A percentile compares a stretch with the other conserved stretches of the same genome.
Evolutionary conservation across 2,888 invertebrate genomes (phyloP).

Genomic region (Hirtodrosophila duncani): DNA sequence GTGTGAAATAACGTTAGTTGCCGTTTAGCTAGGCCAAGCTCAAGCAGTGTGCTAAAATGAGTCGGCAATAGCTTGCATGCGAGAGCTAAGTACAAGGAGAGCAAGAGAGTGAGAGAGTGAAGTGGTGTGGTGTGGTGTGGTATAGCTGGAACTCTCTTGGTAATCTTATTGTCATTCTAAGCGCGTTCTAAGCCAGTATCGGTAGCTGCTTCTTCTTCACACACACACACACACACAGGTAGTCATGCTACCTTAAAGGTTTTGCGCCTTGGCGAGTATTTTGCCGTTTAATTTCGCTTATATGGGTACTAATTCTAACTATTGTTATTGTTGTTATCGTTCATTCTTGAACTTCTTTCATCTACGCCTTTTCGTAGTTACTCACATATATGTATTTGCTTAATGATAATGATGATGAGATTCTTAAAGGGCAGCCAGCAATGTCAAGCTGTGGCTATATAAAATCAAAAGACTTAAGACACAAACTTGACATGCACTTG

Average conservation of each 20-base stretch:
- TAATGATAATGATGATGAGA: slow-evolving; percentile 52
- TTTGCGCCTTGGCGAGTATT: slow-evolving; percentile 63
- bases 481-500: slow-evolving; percentile 23
- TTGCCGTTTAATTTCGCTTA: slow-evolving; percentile 71
- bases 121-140: not conserved
- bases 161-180: slow-evolving; percentile 72
- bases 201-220: slow-evolving; percentile 39
- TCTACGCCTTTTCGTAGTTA: slow-evolving; percentile 39
- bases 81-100: not conserved
- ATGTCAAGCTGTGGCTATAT: slow-evolving; percentile 34
- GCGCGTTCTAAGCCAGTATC: slow-evolving; percentile 63
- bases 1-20: slow-evolving; percentile 72
- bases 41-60: slow-evolving; percentile 35
- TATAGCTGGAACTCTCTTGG: slow-evolving; percentile 2
- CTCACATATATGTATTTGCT: slow-evolving; percentile 11
- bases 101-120: not conserved
- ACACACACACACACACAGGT: slow-evolving; percentile 17
- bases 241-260: slow-evolving; percentile 13
- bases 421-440: slow-evolving; percentile 43
- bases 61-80: slow-evolving; percentile 10
- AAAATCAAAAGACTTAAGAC: slow-evolving; percentile 34
- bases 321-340: slow-evolving; percentile 11
- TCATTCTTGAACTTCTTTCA: slow-evolving; percentile 42
- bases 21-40: slow-evolving; percentile 50
- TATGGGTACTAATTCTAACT: slow-evolving; percentile 59